Evolutionary conservation across 2,888 invertebrate genomes (phyloP), one percentile per base, ranked within the genome.

Genomic region (Didymodactylos carnosus): DNA sequence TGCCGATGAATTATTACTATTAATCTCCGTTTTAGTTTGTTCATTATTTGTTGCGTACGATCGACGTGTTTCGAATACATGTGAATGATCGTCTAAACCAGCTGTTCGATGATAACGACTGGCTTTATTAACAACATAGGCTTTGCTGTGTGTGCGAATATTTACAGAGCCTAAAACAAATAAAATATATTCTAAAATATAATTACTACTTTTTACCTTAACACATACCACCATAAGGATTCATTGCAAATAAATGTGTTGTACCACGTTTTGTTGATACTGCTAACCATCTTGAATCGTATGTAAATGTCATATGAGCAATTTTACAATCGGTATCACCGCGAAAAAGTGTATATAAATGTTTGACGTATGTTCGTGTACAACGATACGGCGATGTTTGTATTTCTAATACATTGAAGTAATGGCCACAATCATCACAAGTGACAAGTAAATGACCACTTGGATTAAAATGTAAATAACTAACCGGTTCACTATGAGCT

Each of bases 181-280:
- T 46, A n/a, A 6, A n/a, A n/a, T 5, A 11, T 11, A 8, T 5
- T 19, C n/a, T 46, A 16, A 13, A 49, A n/a, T 43, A n/a, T 0
- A 41, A 41, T 41, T 41, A 6, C 16, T 41, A 13, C 13, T 5
- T 3, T 2, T 41, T 16, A 41, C 3, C 29, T 35, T 10, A 39
- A 14, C n/a, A 75, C 78, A 77, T 77, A 83, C 84, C 94, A 77
- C 95, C 95, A 83, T 97, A 98, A 25, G 97, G 92, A 23, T 92
- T 92, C 71, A 98, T 88, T 14, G 97, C 93, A 85, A 95, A 98
- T 77, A 98, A 90, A 84, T 98, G 98, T 40, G 94, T 94, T 0
- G 98, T 98, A 76, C 97, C 98, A 76, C 94, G 88, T 74, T 94
- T 87, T 0, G 97, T 94, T 51, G 92, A 92, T 8, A 97, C 88